Conservation (phyloP, 2,113 vertebrate genomes). For the Gymnarchus niloticus region DNA sequence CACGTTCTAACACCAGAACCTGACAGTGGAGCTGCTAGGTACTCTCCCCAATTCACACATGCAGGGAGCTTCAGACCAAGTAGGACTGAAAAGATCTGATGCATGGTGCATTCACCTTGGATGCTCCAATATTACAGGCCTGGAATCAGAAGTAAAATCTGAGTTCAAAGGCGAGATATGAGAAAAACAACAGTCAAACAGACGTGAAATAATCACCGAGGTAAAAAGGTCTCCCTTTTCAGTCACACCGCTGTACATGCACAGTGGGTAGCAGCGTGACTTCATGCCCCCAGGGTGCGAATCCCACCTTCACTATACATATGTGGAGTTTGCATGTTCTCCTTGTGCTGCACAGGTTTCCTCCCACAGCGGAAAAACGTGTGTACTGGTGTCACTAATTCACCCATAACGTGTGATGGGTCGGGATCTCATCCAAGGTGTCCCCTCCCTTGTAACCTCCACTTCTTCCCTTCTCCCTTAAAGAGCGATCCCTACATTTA, state of each 20-base stretch:
- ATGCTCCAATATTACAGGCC: neutral
- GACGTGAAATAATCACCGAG: neutral
- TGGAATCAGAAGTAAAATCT: neutral
- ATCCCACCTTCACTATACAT: neutral
- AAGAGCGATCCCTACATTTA: neutral
- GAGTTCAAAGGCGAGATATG: neutral
- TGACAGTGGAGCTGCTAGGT: neutral
- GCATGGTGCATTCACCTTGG: neutral
- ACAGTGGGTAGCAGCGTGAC: neutral
- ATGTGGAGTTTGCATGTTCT: neutral
- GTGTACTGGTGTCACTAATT: neutral
- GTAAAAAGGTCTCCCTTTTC: neutral
- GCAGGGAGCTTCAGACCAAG: neutral
- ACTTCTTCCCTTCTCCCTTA: neutral
- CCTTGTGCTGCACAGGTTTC: neutral
- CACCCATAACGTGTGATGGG: neutral
- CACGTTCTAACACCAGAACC: neutral
- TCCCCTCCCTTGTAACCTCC: neutral
- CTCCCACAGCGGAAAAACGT: neutral
- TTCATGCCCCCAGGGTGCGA: too few species aligned
- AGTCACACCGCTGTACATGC: neutral
- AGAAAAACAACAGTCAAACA: neutral
- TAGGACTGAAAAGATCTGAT: neutral
- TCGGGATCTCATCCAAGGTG: neutral
- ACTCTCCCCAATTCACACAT: neutral